Conservation (phyloP, 2,888 invertebrate genomes). For the Hirtodrosophila trivittata region DNA sequence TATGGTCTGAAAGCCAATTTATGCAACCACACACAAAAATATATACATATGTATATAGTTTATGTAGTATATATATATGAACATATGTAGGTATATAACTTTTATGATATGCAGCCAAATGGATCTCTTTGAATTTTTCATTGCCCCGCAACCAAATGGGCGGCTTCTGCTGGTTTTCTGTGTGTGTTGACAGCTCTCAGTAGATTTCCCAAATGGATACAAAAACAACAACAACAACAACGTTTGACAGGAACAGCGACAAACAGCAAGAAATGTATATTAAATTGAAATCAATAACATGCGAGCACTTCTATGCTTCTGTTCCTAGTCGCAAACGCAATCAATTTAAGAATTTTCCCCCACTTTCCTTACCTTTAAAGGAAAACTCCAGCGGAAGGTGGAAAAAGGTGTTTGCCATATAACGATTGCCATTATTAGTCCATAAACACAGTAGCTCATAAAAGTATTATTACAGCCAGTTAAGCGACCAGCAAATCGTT, state of each 20-base stretch:
- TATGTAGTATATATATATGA: conserved; percentile 9
- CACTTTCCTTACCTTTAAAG: background rate
- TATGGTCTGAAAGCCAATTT: conserved; percentile 4
- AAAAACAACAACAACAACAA: background rate
- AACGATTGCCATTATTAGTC: conserved; percentile 38
- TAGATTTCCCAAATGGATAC: conserved; percentile 47
- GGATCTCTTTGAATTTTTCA: conserved; percentile 63
- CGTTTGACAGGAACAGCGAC: background rate
- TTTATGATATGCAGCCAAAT: conserved; percentile 57
- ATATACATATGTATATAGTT: background rate
- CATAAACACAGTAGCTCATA: conserved; percentile 23
- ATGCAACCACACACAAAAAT: background rate
- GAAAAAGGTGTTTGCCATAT: background rate
- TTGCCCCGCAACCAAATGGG: conserved; percentile 53
- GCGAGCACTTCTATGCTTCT: conserved; percentile 29
- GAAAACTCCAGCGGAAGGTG: background rate
- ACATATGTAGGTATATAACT: conserved; percentile 57
- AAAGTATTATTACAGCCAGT: conserved; percentile 37
- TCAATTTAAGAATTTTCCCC: conserved; percentile 25
- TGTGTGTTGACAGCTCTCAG: conserved; percentile 49
- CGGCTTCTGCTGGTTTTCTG: no score
- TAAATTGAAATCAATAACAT: conserved; percentile 72
- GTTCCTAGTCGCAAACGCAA: conserved; percentile 37
- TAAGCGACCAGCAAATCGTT: conserved; percentile 4
- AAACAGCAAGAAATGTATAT: conserved; percentile 43